A percentile compares a stretch with the other conserved stretches of the same genome.
These are phyloP conservation scores for Fistularia tabacaria DNA, from an alignment of 2,797 vertebrate genomes.

Conservation along the genomic window DNA sequence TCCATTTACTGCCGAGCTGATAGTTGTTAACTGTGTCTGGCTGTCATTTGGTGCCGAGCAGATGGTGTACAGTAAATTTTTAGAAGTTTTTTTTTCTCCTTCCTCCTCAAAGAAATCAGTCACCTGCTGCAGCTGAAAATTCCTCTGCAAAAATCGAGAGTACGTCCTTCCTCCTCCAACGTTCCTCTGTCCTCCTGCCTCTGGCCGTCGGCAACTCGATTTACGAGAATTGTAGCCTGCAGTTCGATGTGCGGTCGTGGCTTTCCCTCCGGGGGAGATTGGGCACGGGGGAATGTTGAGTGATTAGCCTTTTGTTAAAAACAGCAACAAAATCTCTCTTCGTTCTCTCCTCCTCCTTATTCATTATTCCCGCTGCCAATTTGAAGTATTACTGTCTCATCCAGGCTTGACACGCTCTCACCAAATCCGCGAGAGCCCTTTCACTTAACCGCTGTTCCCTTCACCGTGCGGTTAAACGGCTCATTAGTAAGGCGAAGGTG, in stretches of 20 bases:
- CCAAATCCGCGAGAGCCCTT: constrained; percentile 57
- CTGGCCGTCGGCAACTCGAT: no score
- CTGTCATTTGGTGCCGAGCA: no score
- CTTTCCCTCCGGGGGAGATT: constrained; percentile 23
- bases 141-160: no score
- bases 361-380: constrained; percentile 68
- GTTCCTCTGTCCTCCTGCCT: no score
- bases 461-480: constrained; percentile 61
- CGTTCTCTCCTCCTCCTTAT: constrained; percentile 34
- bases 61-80: no score
- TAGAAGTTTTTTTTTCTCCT: no score
- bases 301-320: constrained; percentile 60
- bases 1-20: constrained; percentile 19
- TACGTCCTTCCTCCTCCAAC: no score
- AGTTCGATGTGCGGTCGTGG: constrained; percentile 15
- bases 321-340: constrained; percentile 39
- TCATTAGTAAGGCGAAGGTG: constrained; percentile 65
- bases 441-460: constrained; percentile 56
- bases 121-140: no score
- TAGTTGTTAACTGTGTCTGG: no score
- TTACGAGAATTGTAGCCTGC: constrained; percentile 15
- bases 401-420: constrained; percentile 56
- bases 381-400: constrained; percentile 64
- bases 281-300: constrained; percentile 31
- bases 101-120: no score